Conservation (phyloP, 2,113 vertebrate species). For the Morphnarchus princeps region DNA sequence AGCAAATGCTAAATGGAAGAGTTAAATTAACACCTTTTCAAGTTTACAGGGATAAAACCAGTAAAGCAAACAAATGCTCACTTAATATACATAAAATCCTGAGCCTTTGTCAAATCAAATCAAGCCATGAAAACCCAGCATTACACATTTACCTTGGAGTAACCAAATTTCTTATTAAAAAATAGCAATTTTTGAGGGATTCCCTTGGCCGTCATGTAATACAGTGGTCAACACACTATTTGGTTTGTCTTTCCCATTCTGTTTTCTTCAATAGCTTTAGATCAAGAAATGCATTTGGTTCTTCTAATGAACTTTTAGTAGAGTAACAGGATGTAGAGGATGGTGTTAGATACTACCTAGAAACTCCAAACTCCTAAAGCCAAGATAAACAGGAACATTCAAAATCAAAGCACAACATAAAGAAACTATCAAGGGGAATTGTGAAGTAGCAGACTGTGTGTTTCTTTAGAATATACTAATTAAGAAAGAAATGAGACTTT, state of each 20-base stretch:
- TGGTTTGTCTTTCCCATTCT: neutral
- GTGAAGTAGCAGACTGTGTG: neutral
- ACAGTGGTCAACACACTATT: neutral
- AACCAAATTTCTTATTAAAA: neutral
- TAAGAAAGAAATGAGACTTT: neutral
- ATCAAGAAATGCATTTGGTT: neutral
- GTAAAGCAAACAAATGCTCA: neutral
- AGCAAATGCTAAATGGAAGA: neutral
- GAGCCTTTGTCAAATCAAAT: neutral
- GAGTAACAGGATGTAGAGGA: neutral
- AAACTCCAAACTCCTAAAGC: neutral
- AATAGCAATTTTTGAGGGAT: neutral
- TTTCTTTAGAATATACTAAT: neutral
- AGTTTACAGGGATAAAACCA: neutral
- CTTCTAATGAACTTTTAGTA: neutral
- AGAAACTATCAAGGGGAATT: neutral
- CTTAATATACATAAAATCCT: neutral
- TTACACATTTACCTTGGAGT: neutral
- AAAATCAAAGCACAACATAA: neutral
- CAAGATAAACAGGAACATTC: neutral
- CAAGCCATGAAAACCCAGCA: neutral
- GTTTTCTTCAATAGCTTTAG: neutral
- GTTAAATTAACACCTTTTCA: neutral
- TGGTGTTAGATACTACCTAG: neutral
- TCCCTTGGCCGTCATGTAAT: neutral